Percentiles rank a stretch among this genome's conserved stretches.
phyloP scores from a whole-genome alignment of 2,797 vertebrate species.

The Chaenodraco wilsoni region DNA sequence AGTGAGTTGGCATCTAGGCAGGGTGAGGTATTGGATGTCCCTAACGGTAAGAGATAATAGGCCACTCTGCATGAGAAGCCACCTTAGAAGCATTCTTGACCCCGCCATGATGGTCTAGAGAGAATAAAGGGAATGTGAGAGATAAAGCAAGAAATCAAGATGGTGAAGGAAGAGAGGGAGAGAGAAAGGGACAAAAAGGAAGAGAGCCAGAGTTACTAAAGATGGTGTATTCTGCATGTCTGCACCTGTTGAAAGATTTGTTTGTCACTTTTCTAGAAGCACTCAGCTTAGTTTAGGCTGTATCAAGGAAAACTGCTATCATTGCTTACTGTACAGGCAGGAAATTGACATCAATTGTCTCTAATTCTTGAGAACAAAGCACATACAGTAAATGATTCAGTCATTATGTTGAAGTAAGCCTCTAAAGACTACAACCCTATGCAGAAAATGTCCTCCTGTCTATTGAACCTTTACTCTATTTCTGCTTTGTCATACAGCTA shows the following conservation, averaged over 20 bases:
- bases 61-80: constrained; percentile 76
- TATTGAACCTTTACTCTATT: background rate
- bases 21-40: constrained; percentile 88
- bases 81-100: constrained; percentile 86
- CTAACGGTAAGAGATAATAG: constrained; percentile 85
- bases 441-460: no score
- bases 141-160: constrained; percentile 29
- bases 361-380: background rate
- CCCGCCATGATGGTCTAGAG: constrained; percentile 72
- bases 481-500: background rate
- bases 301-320: background rate
- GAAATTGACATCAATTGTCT: background rate
- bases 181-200: constrained; percentile 6
- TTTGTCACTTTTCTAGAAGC: background rate
- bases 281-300: background rate
- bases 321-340: fast-evolving
- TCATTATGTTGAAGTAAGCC: background rate
- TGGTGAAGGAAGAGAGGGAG: constrained; percentile 14
- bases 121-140: constrained; percentile 69
- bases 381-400: background rate
- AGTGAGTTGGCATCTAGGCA: constrained; percentile 83
- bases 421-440: background rate
- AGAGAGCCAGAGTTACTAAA: background rate
- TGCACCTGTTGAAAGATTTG: background rate
- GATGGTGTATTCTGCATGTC: background rate